Evolutionary conservation across 2,797 vertebrate genomes (phyloP), one percentile per base, ranked within the genome.

Genomic region (Lagocephalus sceleratus): DNA sequence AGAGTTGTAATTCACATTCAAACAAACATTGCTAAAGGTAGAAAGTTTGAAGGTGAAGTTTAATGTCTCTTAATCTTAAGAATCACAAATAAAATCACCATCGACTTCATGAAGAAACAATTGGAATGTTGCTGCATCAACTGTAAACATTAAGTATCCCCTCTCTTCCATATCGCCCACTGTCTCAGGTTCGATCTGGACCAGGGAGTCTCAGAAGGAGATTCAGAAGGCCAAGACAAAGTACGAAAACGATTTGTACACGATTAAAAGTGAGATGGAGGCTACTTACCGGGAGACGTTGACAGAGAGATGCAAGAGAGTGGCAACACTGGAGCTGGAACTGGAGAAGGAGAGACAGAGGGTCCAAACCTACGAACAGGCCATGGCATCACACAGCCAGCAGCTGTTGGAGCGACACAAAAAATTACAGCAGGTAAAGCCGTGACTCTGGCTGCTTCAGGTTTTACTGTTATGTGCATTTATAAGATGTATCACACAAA

Each of bases 121-220:
- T 25, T 25, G 4, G 23, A 5, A 25, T 7, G 7, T 35, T 35
- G 12, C 12, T 3, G 2, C 12, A 35, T 10, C 29, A 35, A 35
- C 4, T 5, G 32, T 14, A 35, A 35, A 25, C 5, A 6, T 6
- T 11, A 29, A 29, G 9, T 5, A 7, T 42, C 26, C 5, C 2
- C 46, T n/a, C 11, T 20, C 11, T 55, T 10, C 55, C 19, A 23
- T 15, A 14, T 59, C 4, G 42, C 3, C 29, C 2, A 51, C 43
- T 25, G 15, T 14, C 17, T 15, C 68, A 99, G 97, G 96, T 55
- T 99, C 95, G 96, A 98, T 99, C 81, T 99, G 97, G 97, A 94
- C 92, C 54, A 92, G 90, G 63, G 95, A 99, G 70, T 95, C 94
- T 42, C 90, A 95, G 57, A 93, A 88, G 77, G 94, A 99, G 80